These are phyloP conservation scores for Eupeodes latifasciatus DNA, from an alignment of 2,888 invertebrate species.

Conservation along the genomic window DNA sequence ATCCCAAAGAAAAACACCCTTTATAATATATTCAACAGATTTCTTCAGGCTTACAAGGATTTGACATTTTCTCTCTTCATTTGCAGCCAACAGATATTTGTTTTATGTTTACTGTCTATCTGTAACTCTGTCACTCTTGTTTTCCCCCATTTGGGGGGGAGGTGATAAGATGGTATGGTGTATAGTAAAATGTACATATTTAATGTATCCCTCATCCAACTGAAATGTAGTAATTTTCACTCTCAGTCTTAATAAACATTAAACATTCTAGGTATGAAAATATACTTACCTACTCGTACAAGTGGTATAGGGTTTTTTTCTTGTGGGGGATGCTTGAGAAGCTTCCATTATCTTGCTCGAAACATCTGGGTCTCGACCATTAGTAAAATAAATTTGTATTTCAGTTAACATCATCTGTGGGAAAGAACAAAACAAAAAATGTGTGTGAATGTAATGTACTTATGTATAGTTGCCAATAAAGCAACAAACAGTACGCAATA, in stretches of 20 bases:
- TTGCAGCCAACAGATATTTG: neutral
- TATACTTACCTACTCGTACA: too few relatives aligned
- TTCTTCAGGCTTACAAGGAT: slow-evolving; percentile 9
- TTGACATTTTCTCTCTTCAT: slow-evolving; percentile 31
- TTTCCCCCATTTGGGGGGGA: neutral
- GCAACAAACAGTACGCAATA: neutral
- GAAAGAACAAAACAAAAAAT: neutral
- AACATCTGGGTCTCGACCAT: slow-evolving; percentile 13
- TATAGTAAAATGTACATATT: neutral
- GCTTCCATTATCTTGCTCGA: neutral
- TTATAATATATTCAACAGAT: neutral
- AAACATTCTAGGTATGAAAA: neutral
- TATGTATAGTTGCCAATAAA: slow-evolving; percentile 2
- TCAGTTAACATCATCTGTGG: slow-evolving; percentile 12
- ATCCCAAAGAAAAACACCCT: neutral
- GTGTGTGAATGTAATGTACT: slow-evolving; percentile 3
- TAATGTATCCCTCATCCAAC: neutral
- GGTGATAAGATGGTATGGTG: neutral
- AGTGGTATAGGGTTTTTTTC: neutral
- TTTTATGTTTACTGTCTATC: neutral
- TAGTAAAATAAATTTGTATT: slow-evolving; percentile 8
- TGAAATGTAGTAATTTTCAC: neutral
- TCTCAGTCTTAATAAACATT: slow-evolving; percentile 17
- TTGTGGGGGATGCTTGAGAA: neutral
- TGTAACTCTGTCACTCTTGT: neutral